These are phyloP conservation scores for Clostera curtula DNA, from an alignment of 2,888 invertebrate genomes.

Conservation along the genomic window DNA sequence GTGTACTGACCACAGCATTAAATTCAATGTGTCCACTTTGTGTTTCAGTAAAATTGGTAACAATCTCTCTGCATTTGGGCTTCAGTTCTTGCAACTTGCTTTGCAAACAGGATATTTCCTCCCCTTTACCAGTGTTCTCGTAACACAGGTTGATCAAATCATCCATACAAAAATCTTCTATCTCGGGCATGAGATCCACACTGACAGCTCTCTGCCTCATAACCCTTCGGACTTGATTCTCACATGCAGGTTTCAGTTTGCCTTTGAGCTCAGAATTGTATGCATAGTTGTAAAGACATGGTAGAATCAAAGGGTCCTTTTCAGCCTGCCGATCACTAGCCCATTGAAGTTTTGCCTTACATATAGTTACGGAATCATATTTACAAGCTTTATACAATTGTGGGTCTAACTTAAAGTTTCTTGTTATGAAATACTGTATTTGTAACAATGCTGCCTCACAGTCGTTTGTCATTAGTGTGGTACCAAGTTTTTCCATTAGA, in stretches of 20 bases:
- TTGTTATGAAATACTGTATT: constrained; percentile 97
- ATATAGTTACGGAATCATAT: constrained; percentile 87
- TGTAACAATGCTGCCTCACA: constrained; percentile 95
- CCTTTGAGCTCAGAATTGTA: constrained; percentile 67
- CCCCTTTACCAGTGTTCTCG: constrained; percentile 88
- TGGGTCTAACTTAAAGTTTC: constrained; percentile 95
- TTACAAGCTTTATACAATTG: constrained; percentile 91
- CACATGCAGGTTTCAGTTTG: constrained; percentile 76
- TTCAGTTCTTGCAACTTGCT: constrained; percentile 83
- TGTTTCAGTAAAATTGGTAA: constrained; percentile 90
- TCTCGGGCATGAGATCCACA: constrained; percentile 94
- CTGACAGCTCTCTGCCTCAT: constrained; percentile 95
- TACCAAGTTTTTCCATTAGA: constrained; percentile 93
- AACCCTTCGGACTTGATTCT: constrained; percentile 89
- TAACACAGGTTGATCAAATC: constrained; percentile 90
- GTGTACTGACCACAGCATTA: constrained; percentile 90
- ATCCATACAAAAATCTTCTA: constrained; percentile 91
- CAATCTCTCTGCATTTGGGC: constrained; percentile 82
- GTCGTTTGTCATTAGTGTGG: constrained; percentile 86
- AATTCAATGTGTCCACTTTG: constrained; percentile 91
- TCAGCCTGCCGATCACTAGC: constrained; percentile 81
- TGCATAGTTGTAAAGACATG: constrained; percentile 90
- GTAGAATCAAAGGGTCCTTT: constrained; percentile 87
- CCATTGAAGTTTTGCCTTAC: constrained; percentile 88
- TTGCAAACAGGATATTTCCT: constrained; percentile 95